Evolutionary conservation across 2,888 invertebrate genomes (phyloP), one percentile per base, ranked within the genome.

Genomic region (Trichacis sp.): DNA sequence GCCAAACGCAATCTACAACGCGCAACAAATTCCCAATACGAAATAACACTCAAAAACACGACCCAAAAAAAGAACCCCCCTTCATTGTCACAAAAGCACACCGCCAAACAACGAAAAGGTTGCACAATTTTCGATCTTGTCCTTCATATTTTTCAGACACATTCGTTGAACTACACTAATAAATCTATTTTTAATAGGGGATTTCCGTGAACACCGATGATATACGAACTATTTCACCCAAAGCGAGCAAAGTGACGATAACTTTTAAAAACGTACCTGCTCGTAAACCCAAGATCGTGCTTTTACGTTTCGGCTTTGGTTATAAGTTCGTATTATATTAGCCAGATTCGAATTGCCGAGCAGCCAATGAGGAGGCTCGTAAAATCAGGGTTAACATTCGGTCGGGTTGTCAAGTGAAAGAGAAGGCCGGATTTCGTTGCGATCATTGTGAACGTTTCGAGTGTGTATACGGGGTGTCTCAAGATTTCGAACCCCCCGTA

Each of bases 261-360:
- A 81, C 76, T 83, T 81, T 82, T 78, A 78, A 78, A 81, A 82
- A 78, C 76, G 80, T 77, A 76, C 73, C 73, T 72, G 78, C 76
- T 83, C 83, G 79, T 83, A 83, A 83, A 83, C 77, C 54, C 69
- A 67, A 67, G 69, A 70, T 70, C 69, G 73, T 71, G 69, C 78
- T 83, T 74, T 81, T 80, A 82, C 80, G 80, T 80, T 83, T 80
- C 75, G 78, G 77, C 81, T 83, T 82, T 79, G 77, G 81, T 80
- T 83, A 83, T 83, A 83, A 83, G 83, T 83, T 81, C 77, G 81
- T 80, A 83, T 83, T 83, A 83, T 83, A 82, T 83, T 83, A 81
- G 82, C 74, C 75, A 74, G 78, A 68, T 76, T 75, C 74, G 71
- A 80, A 83, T 77, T 75, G 73, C 71, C 68, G 54, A 68, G 58